Conservation (phyloP, 2,888 invertebrate genomes). For the Amphipoea lucens region DNA sequence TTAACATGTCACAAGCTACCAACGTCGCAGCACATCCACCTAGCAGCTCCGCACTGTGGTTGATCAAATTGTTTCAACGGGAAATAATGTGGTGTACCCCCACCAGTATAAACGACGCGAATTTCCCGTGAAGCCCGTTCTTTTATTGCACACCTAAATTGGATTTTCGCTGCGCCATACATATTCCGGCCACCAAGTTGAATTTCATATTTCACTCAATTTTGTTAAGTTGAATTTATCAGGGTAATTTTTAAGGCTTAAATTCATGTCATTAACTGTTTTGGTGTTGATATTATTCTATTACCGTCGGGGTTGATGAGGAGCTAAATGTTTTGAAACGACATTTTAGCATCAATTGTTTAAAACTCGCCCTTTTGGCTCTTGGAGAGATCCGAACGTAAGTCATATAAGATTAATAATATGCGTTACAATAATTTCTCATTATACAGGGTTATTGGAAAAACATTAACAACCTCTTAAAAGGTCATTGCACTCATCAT, state of each 20-base stretch:
- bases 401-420: neutral
- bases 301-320: constrained; percentile 12
- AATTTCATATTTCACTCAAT: constrained; percentile 77
- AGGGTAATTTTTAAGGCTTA: constrained; percentile 65
- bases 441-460: too few relatives aligned
- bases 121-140: constrained; percentile 73
- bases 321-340: constrained; percentile 3
- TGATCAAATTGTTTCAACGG: constrained; percentile 52
- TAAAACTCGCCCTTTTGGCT: neutral
- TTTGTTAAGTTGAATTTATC: constrained; percentile 71
- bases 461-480: too few relatives aligned
- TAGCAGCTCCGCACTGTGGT: constrained; percentile 13
- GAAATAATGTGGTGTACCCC: constrained; percentile 55
- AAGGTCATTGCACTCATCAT: too few relatives aligned
- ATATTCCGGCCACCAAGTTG: constrained; percentile 68
- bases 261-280: constrained; percentile 31
- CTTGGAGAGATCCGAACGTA: neutral
- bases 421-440: neutral
- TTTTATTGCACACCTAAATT: constrained; percentile 84
- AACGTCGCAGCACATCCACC: neutral
- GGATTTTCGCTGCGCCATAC: constrained; percentile 77
- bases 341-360: constrained; percentile 21
- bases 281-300: constrained; percentile 39
- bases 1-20: constrained; percentile 39
- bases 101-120: constrained; percentile 61